Conservation (phyloP, 2,888 invertebrate genomes). For the Drosophila stalkeri region DNA sequence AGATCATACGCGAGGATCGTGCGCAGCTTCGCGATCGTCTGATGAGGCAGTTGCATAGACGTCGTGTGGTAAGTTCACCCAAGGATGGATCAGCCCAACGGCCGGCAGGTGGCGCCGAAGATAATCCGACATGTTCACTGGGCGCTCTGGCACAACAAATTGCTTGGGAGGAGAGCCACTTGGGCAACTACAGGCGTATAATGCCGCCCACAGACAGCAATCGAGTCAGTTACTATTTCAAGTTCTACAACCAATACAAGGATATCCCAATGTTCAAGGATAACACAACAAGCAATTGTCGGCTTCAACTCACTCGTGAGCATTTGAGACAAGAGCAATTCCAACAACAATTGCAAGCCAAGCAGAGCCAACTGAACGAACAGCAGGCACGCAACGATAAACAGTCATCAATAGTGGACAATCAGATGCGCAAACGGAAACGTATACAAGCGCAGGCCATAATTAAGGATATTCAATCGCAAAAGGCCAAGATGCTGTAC, state of each 20-base stretch:
- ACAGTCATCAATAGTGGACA: neutral
- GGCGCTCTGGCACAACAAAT: slow-evolving; percentile 88
- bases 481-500: slow-evolving; percentile 23
- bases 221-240: slow-evolving; percentile 87
- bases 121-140: slow-evolving; percentile 58
- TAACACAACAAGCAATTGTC: slow-evolving; percentile 90
- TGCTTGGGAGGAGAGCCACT: slow-evolving; percentile 90
- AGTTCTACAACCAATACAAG: slow-evolving; percentile 90
- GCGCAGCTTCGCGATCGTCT: slow-evolving; percentile 40
- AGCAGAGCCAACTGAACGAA: neutral
- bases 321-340: slow-evolving; percentile 19
- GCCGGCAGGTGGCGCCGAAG: slow-evolving; percentile 19
- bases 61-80: slow-evolving; percentile 83
- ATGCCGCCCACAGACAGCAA: slow-evolving; percentile 88
- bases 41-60: slow-evolving; percentile 36
- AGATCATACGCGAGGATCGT: slow-evolving; percentile 90
- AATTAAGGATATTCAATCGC: slow-evolving; percentile 28
- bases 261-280: slow-evolving; percentile 88
- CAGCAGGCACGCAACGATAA: neutral
- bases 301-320: slow-evolving; percentile 89
- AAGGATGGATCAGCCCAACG: slow-evolving; percentile 1
- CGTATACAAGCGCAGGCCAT: slow-evolving; percentile 23
- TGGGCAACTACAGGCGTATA: slow-evolving; percentile 89
- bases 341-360: slow-evolving; percentile 9
- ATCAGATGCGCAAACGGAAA: neutral